Conservation (phyloP, 2,797 vertebrate genomes). For the Micromesistius poutassou region DNA sequence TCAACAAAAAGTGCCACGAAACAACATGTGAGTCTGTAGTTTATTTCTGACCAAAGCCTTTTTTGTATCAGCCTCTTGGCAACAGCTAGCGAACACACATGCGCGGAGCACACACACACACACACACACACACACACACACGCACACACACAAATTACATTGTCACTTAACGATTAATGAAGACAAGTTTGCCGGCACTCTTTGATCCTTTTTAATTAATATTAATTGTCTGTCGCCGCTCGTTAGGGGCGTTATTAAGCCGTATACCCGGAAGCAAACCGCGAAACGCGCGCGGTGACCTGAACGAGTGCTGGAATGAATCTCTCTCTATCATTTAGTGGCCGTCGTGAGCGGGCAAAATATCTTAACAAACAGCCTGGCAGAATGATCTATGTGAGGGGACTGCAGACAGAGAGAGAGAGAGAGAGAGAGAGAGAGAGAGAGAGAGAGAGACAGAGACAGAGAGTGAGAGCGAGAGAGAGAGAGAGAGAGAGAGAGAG, state of each 20-base stretch:
- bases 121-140: too few species aligned
- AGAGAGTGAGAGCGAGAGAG: too few species aligned
- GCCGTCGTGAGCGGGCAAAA: slow-evolving; percentile 40
- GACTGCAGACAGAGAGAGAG: slow-evolving; percentile 21
- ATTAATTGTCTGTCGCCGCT: slow-evolving; percentile 74
- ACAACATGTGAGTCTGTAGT: too few species aligned
- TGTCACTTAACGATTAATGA: slow-evolving; percentile 75
- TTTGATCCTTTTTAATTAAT: slow-evolving; percentile 72
- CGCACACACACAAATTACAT: slow-evolving; percentile 48
- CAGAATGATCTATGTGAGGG: slow-evolving; percentile 38
- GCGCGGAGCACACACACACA: too few species aligned
- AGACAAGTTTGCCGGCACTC: slow-evolving; percentile 68
- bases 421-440: too few species aligned
- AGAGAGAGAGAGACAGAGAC: too few species aligned
- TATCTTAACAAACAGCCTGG: slow-evolving; percentile 53
- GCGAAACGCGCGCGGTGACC: slow-evolving; percentile 66
- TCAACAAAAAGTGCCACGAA: too few species aligned
- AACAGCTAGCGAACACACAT: slow-evolving; percentile 17
- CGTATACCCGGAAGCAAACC: slow-evolving; percentile 63
- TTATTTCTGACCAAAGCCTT: too few species aligned
- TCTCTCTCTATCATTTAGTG: slow-evolving; percentile 53
- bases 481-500: too few species aligned
- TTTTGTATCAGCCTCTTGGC: slow-evolving; percentile 47
- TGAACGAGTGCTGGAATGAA: slow-evolving; percentile 57
- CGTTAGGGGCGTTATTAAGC: slow-evolving; percentile 69